These are phyloP conservation scores for Hermodice carunculata DNA, from an alignment of 2,888 invertebrate genomes.

Conservation along the genomic window DNA sequence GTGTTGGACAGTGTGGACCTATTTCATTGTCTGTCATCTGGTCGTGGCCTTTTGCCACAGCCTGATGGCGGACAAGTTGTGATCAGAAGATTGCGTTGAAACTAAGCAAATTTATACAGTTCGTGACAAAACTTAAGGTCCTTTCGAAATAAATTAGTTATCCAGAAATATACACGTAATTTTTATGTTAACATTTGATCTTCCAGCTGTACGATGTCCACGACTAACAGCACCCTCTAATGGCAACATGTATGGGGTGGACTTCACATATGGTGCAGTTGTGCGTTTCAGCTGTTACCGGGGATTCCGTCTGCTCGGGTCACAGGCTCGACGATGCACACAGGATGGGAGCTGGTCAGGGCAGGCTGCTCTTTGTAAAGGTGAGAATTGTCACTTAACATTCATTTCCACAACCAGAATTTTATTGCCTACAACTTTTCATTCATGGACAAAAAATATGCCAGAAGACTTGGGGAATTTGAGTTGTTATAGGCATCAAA, in stretches of 20 bases:
- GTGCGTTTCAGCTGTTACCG: slow-evolving; percentile 97
- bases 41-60: no score
- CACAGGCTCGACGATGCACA: slow-evolving; percentile 90
- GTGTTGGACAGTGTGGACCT: no score
- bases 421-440: no score
- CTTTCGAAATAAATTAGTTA: not conserved
- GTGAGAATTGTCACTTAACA: slow-evolving; percentile 71
- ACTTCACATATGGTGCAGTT: slow-evolving; percentile 93
- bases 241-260: slow-evolving; percentile 93
- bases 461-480: no score
- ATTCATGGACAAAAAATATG: no score
- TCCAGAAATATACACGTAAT: not conserved
- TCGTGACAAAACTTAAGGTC: no score
- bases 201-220: slow-evolving; percentile 92
- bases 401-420: no score
- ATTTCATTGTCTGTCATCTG: no score
- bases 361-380: slow-evolving; percentile 90
- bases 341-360: slow-evolving; percentile 97
- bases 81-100: no score
- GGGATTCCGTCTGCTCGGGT: slow-evolving; percentile 91
- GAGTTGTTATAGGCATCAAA: no score
- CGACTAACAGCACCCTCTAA: slow-evolving; percentile 91
- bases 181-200: not conserved
- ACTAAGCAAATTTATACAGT: no score
- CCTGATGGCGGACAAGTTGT: no score